Base-by-base conservation (phyloP, 2,797 vertebrate genomes). In the Acipenser transmontanus region DNA sequence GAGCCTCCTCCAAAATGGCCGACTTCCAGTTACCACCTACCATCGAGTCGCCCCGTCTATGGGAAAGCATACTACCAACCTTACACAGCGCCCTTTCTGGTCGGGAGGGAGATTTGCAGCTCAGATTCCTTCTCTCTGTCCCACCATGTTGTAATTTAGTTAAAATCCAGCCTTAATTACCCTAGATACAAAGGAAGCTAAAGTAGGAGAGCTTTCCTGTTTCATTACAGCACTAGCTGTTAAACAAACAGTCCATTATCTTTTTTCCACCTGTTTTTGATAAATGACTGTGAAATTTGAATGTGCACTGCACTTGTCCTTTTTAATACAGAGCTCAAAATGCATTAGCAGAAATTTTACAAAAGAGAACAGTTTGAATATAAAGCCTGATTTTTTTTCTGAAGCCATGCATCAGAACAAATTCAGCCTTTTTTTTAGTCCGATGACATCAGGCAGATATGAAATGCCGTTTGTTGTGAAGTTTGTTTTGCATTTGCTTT, bases 401-500 rank as follows among this genome's bases (percentile, higher is more conserved):
- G 70, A 83, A 60, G 71, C 76, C 81, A 66, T 81, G 71, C 75
- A 76, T 78, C 80, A 79, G 75, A 90, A 87, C 76, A 84, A 85
- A 87, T 81, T 79, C 74, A 79, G 61, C 62, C 57, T 60, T 7
- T 80, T 86, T 83, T 34, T 34, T 34, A 81, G 80, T 79, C 69
- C 47, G 71, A 67, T 76, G 75, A 80, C 79, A 89, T 84, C 75
- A 85, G 78, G 78, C 77, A 77, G 71, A 69, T 68, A 68, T 73
- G 78, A 82, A 88, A 85, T 77, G 77, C 76, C 82, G 80, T 88
- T 87, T 85, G 78, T 89, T 84, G 78, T 79, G 74, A 87, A 90
- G 87, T 84, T 82, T 82, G 69, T 72, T 83, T 81, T 85, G 73
- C 74, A 68, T 84, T 83, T 83, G 64, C 72, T 80, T 65, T 80